These are phyloP conservation scores for Trematomus loennbergii DNA, from an alignment of 2,113 vertebrate species.

Conservation along the genomic window DNA sequence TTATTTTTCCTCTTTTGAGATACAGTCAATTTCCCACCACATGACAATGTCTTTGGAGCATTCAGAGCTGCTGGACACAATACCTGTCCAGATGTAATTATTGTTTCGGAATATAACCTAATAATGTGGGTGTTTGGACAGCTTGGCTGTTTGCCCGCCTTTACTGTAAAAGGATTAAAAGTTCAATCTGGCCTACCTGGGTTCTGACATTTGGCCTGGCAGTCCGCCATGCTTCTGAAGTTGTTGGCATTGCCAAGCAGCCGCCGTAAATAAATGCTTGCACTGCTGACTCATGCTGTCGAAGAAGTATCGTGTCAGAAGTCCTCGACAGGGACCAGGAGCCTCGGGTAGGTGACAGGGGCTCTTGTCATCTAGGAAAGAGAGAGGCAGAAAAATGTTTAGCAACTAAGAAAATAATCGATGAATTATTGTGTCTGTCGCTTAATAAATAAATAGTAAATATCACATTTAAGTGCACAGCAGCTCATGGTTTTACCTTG, in stretches of 20 bases:
- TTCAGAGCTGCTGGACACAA: background rate
- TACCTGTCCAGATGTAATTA: background rate
- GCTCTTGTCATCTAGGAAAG: conserved; percentile 84
- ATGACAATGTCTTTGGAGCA: background rate
- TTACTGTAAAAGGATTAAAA: background rate
- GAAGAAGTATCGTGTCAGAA: conserved; percentile 89
- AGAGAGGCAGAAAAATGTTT: background rate
- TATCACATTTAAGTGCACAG: background rate
- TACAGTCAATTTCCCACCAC: background rate
- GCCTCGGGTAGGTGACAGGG: conserved; percentile 89
- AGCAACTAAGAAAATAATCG: background rate
- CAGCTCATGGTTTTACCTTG: background rate
- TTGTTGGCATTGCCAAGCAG: conserved; percentile 94
- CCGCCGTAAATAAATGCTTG: conserved; percentile 91
- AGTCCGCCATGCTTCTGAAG: conserved; percentile 86
- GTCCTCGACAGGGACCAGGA: conserved; percentile 88
- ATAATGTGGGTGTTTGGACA: background rate
- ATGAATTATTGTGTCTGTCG: background rate
- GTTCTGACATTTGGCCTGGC: conserved; percentile 83
- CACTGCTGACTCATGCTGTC: conserved; percentile 83
- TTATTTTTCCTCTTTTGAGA: background rate
- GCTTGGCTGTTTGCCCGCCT: background rate
- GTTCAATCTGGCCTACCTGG: conserved; percentile 76
- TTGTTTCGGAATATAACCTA: background rate
- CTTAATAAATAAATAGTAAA: background rate